Percentiles rank a stretch among this genome's conserved stretches.
These are phyloP conservation scores for Latrodectus geometricus DNA, from an alignment of 1,140 invertebrate species.

Conservation along the genomic window DNA sequence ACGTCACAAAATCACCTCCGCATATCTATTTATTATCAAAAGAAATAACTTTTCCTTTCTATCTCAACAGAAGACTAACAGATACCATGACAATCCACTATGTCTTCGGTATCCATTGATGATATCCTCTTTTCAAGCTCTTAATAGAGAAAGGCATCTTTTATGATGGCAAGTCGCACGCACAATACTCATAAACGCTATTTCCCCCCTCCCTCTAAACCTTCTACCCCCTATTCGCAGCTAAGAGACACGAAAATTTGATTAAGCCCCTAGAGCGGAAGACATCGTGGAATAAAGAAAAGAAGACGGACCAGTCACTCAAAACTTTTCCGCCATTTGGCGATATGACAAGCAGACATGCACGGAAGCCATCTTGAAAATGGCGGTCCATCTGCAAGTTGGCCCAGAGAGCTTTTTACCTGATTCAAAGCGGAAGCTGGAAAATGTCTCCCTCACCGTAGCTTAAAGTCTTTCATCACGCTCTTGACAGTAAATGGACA, in stretches of 20 bases:
- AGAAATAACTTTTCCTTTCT: not conserved
- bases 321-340: not conserved
- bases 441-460: not conserved
- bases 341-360: not conserved
- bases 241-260: slow-evolving; percentile 34
- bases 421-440: not conserved
- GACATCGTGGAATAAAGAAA: slow-evolving; percentile 17
- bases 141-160: slow-evolving; percentile 27
- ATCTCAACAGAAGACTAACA: not conserved
- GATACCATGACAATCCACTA: not conserved
- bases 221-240: not conserved
- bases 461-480: slow-evolving; percentile 5
- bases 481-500: not conserved
- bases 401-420: not conserved
- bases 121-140: slow-evolving; percentile 6
- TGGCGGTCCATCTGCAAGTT: not conserved
- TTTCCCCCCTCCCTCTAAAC: not conserved
- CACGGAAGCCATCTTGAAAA: slow-evolving; percentile 13
- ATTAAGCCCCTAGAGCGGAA: slow-evolving; percentile 21
- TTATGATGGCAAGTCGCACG: slow-evolving; percentile 25
- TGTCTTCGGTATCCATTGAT: not conserved
- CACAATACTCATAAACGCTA: slow-evolving; percentile 14
- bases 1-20: slow-evolving; percentile 2
- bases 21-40: not conserved
- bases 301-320: not conserved